Percentiles rank a stretch among this genome's conserved stretches.
Evolutionary conservation across 2,888 invertebrate species (phyloP).

Genomic region (Piscicola geometra): DNA sequence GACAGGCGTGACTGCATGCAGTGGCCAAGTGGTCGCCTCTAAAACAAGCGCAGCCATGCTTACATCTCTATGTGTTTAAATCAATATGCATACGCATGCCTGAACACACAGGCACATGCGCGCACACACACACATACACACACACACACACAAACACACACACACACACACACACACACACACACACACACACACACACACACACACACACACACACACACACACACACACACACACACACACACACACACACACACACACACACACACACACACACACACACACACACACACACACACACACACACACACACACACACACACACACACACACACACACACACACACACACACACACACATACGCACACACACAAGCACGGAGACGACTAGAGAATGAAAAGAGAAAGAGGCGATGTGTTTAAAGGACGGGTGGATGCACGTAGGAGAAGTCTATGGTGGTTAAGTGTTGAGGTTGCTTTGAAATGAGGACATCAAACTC

Average conservation of each 20-base stretch:
- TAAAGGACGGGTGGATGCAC: too few species aligned
- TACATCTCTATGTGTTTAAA: too few species aligned
- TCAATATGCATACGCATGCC: too few species aligned
- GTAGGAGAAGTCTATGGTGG: too few species aligned
- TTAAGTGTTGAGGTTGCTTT: too few species aligned
- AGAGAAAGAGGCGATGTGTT: too few species aligned
- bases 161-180: background rate
- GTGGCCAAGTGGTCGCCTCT: too few species aligned
- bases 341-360: conserved; percentile 13
- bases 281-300: conserved; percentile 24
- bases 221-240: conserved; percentile 22
- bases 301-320: conserved; percentile 15
- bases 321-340: conserved; percentile 13
- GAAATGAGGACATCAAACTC: too few species aligned
- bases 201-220: conserved; percentile 25
- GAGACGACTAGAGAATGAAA: too few species aligned
- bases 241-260: conserved; percentile 10
- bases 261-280: conserved; percentile 9
- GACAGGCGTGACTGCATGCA: too few species aligned
- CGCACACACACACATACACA: background rate
- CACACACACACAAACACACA: background rate
- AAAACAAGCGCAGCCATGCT: too few species aligned
- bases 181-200: conserved; percentile 20
- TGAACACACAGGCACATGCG: background rate
- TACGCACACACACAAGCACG: background rate